Evolutionary conservation across 1,140 invertebrate species (phyloP), one percentile per base, ranked within the genome.

Genomic region (Pachypsylla venusta): DNA sequence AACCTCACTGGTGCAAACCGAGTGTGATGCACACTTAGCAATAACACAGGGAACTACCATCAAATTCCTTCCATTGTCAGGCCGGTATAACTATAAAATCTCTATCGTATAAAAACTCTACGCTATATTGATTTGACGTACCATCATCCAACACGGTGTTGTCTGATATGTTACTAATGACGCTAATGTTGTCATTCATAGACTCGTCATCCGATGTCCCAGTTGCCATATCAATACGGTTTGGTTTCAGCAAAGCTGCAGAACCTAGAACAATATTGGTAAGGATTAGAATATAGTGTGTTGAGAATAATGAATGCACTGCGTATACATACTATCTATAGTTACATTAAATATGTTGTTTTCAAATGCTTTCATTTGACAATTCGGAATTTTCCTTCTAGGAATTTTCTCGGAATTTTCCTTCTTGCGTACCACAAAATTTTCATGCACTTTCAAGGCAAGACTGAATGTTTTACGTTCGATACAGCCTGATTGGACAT

Each of bases 151-250:
- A 66, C 39, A 79, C 74, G 64, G 77, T 78, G 58, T 72, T 77
- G 61, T 86, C 83, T 0, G 83, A 85, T 39, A 76, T 70, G 53
- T 76, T 76, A 64, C 82, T 84, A 61, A 77, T 76, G 7, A 84
- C 75, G 64, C 82, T 85, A 1, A 74, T 78, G 72, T 84, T 84
- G 63, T 85, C 83, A 67, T 77, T 79, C 48, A 78, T 70, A 1
- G 80, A 82, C 56, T 85, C 83, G 65, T 85, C 83, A 67, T 86
- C 84, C 13, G 80, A 81, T 26, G 67, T 68, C n/a, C 63, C 65
- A 22, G n/a, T 48, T 22, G 22, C 7, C 42, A 48, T 48, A 48
- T 48, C 42, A 48, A 48, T 48, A 3, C 42, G 42, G 4, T 19
- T 25, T 54, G 19, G 19, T 26, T 35, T 13, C 39, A 53, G 57